Evolutionary conservation across 2,888 invertebrate genomes (phyloP), one percentile per base, ranked within the genome.

Genomic region (Pomacea canaliculata): DNA sequence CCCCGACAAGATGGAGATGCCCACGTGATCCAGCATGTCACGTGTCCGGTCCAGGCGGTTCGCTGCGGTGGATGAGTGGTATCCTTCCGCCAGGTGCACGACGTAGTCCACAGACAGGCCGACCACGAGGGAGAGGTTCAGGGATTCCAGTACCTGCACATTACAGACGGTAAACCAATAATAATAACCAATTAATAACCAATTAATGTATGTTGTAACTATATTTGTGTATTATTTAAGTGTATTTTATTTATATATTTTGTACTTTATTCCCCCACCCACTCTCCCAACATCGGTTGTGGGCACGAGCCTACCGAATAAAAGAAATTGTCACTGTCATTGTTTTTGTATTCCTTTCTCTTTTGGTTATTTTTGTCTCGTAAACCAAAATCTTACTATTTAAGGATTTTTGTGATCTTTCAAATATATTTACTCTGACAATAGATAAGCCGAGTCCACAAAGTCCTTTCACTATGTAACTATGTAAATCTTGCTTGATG

Each of bases 51-150:
- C 83, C 62, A 76, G 72, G 66, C 89, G 80, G 81, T 85, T 83
- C 13, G 68, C 12, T 71, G 82, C 81, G 18, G 78, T 66, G 10
- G 88, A 86, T 65, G 82, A 77, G 76, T 85, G 84, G 78, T 89
- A 89, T 73, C 87, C 88, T 73, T 88, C 89, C 67, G 89, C 88
- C 60, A 89, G 76, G 71, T 89, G 89, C 5, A 89, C 88, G 16
- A 89, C 87, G 77, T 89, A 88, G 80, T 89, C 89, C 62, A 89
- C 87, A 12, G 89, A 81, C 51, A 89, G 80, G 7, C 88, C 89
- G 19, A 87, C 87, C 1, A 89, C 87, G 76, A 89, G 82, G 18
- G 85, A 86, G 79, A 89, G 82, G 78, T 89, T 89, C 19, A 89
- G 74, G 0, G 89, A 87, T 77, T 89, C 89, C 69, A 89, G 69